Base-by-base conservation (phyloP, 2,113 vertebrate genomes). In the Oncorhynchus masou region DNA sequence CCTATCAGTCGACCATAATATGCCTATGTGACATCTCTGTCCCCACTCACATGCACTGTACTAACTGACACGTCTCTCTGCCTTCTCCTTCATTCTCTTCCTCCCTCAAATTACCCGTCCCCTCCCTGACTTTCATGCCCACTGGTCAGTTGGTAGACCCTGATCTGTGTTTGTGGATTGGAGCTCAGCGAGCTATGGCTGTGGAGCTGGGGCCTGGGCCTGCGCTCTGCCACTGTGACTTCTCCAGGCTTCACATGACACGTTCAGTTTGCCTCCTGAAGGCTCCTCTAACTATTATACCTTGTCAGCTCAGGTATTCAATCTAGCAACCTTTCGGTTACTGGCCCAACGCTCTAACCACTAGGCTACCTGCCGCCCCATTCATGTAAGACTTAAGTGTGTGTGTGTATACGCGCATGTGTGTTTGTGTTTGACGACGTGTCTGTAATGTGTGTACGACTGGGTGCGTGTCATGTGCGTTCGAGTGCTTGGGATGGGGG, bases 201-300 rank as follows among this genome's bases (percentile, higher is more conserved):
- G 39, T 45, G 39, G 39, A 2, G 8, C 9, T 45, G 39, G 39
- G 9, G 9, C 24, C 11, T n/a, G 68, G 51, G 70, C 24, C 39
- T 59, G 25, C 69, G 81, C 82, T 80, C 76, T 74, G 82, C 74
- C 24, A 76, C 74, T 73, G 39, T 45, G 39, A 12, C 2, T 9
- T 75, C 81, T 77, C 70, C 76, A 65, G 83, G 16, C 49, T 73
- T 27, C 68, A 76, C 85, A 91, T 91, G 89, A 91, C 91, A 91
- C 83, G 88, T 91, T 89, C 83, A 91, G 81, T 76, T 27, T 60
- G 71, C 78, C 83, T 80, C 81, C 75, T 82, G 79, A 86, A 82
- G 2, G 29, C 81, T 51, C 54, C 82, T 91, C 89, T 91, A 91
- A 91, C 91, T 91, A 8, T 34, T 34, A 34, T 34, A 34, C 6